Evolutionary conservation across 2,888 invertebrate genomes (phyloP).

Genomic region (Brenthis hecate): DNA sequence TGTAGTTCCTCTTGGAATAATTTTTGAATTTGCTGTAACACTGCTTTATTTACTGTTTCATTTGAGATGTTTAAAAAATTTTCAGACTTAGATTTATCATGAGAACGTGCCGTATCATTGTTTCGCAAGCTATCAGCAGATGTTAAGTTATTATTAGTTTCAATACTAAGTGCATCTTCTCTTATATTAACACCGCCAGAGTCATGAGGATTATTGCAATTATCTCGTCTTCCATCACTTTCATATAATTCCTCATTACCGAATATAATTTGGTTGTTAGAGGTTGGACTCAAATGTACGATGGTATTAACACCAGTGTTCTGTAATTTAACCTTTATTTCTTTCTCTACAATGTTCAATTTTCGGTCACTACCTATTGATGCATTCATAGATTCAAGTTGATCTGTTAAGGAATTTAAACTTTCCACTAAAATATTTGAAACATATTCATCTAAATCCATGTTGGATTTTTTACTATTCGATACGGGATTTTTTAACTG

Average conservation of each 20-base stretch:
- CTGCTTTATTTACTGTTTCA: slow-evolving; percentile 66
- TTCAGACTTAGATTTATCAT: slow-evolving; percentile 36
- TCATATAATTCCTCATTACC: slow-evolving; percentile 72
- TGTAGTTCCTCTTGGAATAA: slow-evolving; percentile 69
- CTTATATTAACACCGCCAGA: slow-evolving; percentile 48
- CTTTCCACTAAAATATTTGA: slow-evolving; percentile 79
- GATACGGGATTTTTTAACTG: slow-evolving; percentile 40
- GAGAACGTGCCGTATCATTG: slow-evolving; percentile 26
- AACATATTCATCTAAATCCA: slow-evolving; percentile 77
- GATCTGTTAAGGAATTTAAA: slow-evolving; percentile 74
- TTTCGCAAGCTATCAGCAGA: slow-evolving; percentile 44
- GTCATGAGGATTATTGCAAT: slow-evolving; percentile 49
- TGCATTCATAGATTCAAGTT: slow-evolving; percentile 71
- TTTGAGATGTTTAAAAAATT: slow-evolving; percentile 46
- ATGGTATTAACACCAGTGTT: slow-evolving; percentile 76
- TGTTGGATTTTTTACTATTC: slow-evolving; percentile 44
- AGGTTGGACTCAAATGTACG: slow-evolving; percentile 75
- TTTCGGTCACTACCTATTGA: slow-evolving; percentile 64
- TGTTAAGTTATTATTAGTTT: slow-evolving; percentile 55
- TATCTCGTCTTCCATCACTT: slow-evolving; percentile 49
- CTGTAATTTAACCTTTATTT: slow-evolving; percentile 77
- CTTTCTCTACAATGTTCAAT: slow-evolving; percentile 74
- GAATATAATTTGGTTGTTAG: slow-evolving; percentile 76
- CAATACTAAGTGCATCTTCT: slow-evolving; percentile 52
- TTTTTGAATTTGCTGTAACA: slow-evolving; percentile 74